These are phyloP conservation scores for Cheilosia vernalis DNA, from an alignment of 2,888 invertebrate species.

Conservation along the genomic window DNA sequence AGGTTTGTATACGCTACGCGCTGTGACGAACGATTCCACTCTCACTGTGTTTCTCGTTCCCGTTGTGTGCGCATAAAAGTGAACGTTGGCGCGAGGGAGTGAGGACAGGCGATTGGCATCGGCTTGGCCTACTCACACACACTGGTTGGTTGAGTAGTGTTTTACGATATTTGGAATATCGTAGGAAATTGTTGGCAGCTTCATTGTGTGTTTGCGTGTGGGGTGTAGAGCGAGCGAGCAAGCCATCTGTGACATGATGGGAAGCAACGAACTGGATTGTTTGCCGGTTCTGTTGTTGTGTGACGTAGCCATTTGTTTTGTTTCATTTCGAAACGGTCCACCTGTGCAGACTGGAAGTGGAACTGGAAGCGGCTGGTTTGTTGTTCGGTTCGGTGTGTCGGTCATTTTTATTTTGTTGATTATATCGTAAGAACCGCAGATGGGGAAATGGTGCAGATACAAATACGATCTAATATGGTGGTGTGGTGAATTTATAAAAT, in stretches of 20 bases:
- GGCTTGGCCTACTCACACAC: constrained; percentile 3
- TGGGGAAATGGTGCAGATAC: constrained; percentile 55
- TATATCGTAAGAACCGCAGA: constrained; percentile 3
- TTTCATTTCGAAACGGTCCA: constrained; percentile 59
- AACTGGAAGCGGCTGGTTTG: constrained; percentile 24
- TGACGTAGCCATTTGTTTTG: constrained; percentile 73
- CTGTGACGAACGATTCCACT: constrained; percentile 39
- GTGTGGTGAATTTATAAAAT: too few relatives aligned
- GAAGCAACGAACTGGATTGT: constrained; percentile 59
- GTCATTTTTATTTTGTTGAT: background rate
- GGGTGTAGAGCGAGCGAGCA: background rate
- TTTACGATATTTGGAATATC: constrained; percentile 60
- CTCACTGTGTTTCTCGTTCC: constrained; percentile 38
- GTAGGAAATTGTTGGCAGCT: constrained; percentile 23
- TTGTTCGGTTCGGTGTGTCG: constrained; percentile 2
- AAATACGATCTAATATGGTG: background rate
- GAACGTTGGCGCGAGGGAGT: constrained; percentile 39
- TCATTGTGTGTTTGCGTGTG: background rate
- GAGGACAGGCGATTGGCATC: background rate
- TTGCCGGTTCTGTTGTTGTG: constrained; percentile 59
- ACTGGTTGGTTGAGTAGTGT: background rate
- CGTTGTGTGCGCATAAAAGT: constrained; percentile 22
- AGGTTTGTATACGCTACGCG: constrained; percentile 48
- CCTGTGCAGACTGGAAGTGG: constrained; percentile 69
- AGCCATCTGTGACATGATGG: constrained; percentile 4